phyloP scores from a whole-genome alignment of 2,888 invertebrate genomes.

The Drosophila niveifrons region DNA sequence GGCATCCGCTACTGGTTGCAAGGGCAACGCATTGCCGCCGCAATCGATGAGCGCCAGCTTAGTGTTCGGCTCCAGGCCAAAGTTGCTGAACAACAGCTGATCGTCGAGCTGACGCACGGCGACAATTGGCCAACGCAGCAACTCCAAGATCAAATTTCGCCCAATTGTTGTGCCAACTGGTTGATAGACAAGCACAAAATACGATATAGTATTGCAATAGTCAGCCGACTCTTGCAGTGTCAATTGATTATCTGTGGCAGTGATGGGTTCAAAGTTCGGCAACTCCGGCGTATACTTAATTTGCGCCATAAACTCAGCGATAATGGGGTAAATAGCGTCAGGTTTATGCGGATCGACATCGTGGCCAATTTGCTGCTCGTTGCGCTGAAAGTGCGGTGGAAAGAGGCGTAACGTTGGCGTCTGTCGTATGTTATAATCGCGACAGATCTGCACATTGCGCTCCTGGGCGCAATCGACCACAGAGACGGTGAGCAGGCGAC shows the following conservation, averaged over 20 bases:
- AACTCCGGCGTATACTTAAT: conserved; percentile 18
- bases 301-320: conserved; percentile 21
- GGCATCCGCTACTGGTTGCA: conserved; percentile 7
- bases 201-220: neutral
- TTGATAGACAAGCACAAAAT: conserved; percentile 47
- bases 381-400: conserved; percentile 32
- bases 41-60: conserved; percentile 36
- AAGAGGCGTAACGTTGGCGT: conserved; percentile 50
- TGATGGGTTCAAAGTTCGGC: conserved; percentile 37
- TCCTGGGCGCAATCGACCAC: conserved; percentile 63
- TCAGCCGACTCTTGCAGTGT: neutral
- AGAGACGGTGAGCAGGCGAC: conserved; percentile 34
- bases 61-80: conserved; percentile 1
- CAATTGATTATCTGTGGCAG: neutral
- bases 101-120: conserved; percentile 43
- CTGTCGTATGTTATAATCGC: conserved; percentile 38
- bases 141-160: conserved; percentile 47
- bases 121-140: conserved; percentile 46
- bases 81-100: conserved; percentile 5
- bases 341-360: conserved; percentile 24
- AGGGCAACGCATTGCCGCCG: neutral
- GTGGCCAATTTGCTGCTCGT: conserved; percentile 18
- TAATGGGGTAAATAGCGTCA: neutral
- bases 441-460: conserved; percentile 52
- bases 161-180: conserved; percentile 50